Conservation (phyloP, 2,113 vertebrate species). For the Euleptes europaea region DNA sequence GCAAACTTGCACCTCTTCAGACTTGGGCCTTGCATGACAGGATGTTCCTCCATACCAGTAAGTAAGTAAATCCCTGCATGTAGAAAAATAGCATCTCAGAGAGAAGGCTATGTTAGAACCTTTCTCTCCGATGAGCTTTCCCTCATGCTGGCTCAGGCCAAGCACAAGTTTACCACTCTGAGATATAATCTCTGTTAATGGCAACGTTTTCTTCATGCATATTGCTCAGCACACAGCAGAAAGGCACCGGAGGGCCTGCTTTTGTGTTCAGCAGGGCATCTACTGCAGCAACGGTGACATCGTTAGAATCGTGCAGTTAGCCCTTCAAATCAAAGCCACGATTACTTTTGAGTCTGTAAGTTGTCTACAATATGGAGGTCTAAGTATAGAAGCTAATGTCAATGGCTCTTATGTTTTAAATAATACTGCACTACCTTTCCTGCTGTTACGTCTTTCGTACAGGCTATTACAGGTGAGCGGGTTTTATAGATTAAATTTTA, state of each 20-base stretch:
- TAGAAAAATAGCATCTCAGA: background rate
- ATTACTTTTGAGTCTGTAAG: background rate
- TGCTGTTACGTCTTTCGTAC: conserved; percentile 11
- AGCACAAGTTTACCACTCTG: background rate
- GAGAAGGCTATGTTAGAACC: background rate
- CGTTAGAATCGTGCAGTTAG: background rate
- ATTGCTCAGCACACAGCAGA: background rate
- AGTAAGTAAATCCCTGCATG: background rate
- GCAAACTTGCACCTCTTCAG: background rate
- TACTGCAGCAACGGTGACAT: conserved; percentile 18
- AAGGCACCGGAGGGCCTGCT: background rate
- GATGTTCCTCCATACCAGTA: background rate
- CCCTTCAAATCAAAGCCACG: background rate
- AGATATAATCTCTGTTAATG: background rate
- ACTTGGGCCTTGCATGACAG: background rate
- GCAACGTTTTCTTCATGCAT: background rate
- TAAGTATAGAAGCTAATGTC: conserved; percentile 12
- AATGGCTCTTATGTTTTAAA: conserved; percentile 22
- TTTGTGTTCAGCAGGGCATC: background rate
- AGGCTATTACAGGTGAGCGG: conserved; percentile 23
- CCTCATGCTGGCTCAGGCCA: background rate
- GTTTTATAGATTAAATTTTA: conserved; percentile 13
- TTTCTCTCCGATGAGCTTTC: background rate
- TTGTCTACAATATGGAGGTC: background rate
- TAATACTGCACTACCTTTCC: conserved; percentile 4